Conservation (phyloP, 2,113 vertebrate genomes). For the Atrichornis clamosus region DNA sequence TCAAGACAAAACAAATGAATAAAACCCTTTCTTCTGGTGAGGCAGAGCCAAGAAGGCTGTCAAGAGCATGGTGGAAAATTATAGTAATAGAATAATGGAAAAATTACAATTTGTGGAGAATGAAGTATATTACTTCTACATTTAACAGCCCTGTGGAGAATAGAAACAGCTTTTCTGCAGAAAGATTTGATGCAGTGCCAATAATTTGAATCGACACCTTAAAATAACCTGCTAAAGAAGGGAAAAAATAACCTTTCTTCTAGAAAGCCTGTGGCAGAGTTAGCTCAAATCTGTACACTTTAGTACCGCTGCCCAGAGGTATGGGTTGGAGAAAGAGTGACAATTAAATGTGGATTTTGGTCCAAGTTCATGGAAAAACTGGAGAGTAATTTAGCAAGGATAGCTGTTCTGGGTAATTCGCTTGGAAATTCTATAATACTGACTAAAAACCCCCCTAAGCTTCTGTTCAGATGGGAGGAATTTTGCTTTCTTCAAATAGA, state of each 20-base stretch:
- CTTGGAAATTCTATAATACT: not conserved
- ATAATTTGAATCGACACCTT: slow-evolving; percentile 1
- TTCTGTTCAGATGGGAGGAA: not conserved
- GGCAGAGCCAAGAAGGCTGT: not conserved
- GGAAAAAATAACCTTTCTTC: not conserved
- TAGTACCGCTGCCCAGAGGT: not conserved
- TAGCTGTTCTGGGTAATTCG: not conserved
- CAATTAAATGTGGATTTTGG: not conserved
- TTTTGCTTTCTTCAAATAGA: not conserved
- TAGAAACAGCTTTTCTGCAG: not conserved
- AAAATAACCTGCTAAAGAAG: slow-evolving; percentile 7
- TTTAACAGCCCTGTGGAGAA: not conserved
- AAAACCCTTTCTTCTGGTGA: not conserved
- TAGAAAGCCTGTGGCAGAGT: not conserved
- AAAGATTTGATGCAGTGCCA: not conserved
- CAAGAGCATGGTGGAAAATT: not conserved
- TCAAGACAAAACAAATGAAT: not conserved
- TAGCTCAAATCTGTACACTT: not conserved
- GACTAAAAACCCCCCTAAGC: not conserved
- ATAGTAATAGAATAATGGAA: not conserved
- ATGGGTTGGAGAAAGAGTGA: not conserved
- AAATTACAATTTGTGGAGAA: not conserved
- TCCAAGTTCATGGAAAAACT: not conserved
- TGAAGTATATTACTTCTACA: not conserved
- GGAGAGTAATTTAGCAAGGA: not conserved